phyloP scores from a whole-genome alignment of 1,140 invertebrate genomes.

The Idris sp. region DNA sequence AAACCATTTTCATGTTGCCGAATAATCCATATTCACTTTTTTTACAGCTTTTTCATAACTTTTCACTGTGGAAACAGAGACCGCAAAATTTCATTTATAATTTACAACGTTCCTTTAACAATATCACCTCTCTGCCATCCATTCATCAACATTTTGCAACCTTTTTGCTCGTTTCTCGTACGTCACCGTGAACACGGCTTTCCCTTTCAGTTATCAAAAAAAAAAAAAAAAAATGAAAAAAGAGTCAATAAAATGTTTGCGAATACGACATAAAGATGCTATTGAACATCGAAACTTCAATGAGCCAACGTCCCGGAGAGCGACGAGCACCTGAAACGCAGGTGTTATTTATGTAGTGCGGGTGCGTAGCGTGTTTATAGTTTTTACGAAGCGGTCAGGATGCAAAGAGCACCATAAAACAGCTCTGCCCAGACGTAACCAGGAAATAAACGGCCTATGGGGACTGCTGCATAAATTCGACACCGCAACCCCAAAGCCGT shows the following conservation, averaged over 20 bases:
- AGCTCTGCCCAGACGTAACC: constrained; percentile 61
- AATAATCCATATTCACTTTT: too few species aligned
- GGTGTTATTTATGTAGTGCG: constrained; percentile 66
- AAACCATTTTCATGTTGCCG: too few species aligned
- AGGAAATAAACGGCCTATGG: constrained; percentile 69
- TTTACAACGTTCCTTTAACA: too few species aligned
- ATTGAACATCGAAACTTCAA: constrained; percentile 20
- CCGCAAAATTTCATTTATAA: too few species aligned
- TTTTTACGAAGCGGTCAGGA: constrained; percentile 67
- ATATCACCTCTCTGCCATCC: too few species aligned
- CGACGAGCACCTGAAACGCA: constrained; percentile 33
- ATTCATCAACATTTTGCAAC: too few species aligned
- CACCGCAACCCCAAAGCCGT: constrained; percentile 12
- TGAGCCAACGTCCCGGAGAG: constrained; percentile 28
- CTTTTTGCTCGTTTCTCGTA: too few species aligned
- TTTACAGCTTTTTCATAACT: too few species aligned
- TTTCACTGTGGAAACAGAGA: too few species aligned
- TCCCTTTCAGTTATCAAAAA: too few species aligned
- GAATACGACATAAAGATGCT: constrained; percentile 37
- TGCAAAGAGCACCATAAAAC: constrained; percentile 72
- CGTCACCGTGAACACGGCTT: too few species aligned
- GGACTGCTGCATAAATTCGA: constrained; percentile 67
- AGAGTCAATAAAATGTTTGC: constrained; percentile 13
- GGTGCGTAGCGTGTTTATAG: constrained; percentile 70
- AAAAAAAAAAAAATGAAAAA: too few species aligned